Conservation (phyloP, 2,113 vertebrate genomes). For the Osmerus eperlanus region DNA sequence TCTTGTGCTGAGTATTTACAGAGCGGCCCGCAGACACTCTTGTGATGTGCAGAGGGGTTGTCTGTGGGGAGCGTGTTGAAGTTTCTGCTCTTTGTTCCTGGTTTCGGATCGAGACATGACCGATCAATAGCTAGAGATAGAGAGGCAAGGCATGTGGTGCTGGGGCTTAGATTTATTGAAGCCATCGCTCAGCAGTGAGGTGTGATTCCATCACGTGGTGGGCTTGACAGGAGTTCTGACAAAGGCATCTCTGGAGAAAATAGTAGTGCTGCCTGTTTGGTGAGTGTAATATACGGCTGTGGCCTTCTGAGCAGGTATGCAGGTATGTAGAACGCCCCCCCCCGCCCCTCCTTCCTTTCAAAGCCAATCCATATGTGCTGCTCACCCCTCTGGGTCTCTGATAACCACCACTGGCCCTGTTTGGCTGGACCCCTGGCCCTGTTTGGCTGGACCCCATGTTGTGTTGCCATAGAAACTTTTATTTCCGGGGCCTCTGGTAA, state of each 20-base stretch:
- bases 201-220: background rate
- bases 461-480: slow-evolving; percentile 20
- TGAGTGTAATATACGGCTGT: slow-evolving; percentile 2
- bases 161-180: background rate
- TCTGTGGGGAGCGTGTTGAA: background rate
- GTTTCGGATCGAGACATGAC: background rate
- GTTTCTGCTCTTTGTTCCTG: background rate
- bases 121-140: background rate
- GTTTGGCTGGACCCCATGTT: slow-evolving; percentile 1
- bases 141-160: background rate
- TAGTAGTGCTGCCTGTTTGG: background rate
- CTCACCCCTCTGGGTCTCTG: background rate
- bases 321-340: background rate
- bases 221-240: background rate
- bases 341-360: background rate
- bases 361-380: slow-evolving; percentile 4
- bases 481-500: too few species aligned
- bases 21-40: background rate
- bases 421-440: background rate
- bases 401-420: background rate
- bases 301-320: background rate
- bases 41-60: slow-evolving; percentile 9
- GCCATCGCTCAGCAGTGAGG: background rate
- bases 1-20: slow-evolving; percentile 45
- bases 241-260: background rate